Base-by-base conservation (phyloP, 2,888 invertebrate species). In the Caenorhabditis sp. region DNA sequence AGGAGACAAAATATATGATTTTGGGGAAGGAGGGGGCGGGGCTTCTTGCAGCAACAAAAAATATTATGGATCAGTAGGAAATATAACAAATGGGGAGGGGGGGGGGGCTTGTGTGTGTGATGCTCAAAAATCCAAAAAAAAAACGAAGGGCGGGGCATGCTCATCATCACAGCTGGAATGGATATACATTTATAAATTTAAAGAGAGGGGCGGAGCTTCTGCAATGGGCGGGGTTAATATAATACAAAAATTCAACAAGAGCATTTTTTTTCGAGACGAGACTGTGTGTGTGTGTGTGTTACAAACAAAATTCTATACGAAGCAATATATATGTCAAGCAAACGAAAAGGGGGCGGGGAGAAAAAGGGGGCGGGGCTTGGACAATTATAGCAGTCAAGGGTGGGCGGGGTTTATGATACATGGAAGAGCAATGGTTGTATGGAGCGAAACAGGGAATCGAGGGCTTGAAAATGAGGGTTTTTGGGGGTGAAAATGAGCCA, bases 91-190 rank as follows among this genome's bases (percentile, higher is more conserved):
- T n/a, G n/a, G n/a, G n/a, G n/a, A n/a, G n/a, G n/a, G n/a, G n/a
- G n/a, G n/a, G n/a, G 44, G 44, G 4, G 44, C 16, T 16, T 44
- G 54, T 22, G 8, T 35, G 31, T 35, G 31, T 35, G 31, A 35
- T 35, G 31, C 8, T 4, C 31, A 6, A 4, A 35, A 6, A 16
- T 5, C n/a, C 12, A 44, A 44, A 44, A 14, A 14, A 16, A 14
- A 16, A 5, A 5, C 5, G 1, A 16, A 16, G 44, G 44, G 44
- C 44, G 44, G 14, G 44, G 44, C 54, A 80, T 56, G 72, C 82
- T 64, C 82, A 82, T 82, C 82, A 82, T 82, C 82, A 82, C 82
- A 82, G 82, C 54, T 82, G 72, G 82, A 72, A 72, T 74, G 72
- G 80, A 76, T 76, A 76, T 76, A 64, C 66, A 79, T 75, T 58